phyloP scores from a whole-genome alignment of 2,797 vertebrate genomes.

The Premnoplex brunnescens region DNA sequence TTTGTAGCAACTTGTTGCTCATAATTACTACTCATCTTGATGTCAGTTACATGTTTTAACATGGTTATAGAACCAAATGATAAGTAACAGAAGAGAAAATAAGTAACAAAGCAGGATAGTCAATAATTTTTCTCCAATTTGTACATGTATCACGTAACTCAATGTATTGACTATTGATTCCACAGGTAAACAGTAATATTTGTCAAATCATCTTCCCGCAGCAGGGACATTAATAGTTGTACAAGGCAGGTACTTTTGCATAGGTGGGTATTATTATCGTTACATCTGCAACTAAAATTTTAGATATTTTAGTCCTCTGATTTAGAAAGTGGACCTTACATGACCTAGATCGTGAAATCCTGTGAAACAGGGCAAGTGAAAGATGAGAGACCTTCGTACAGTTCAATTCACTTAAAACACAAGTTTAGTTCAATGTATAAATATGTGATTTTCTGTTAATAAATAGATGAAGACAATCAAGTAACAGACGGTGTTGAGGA shows the following conservation, averaged over 20 bases:
- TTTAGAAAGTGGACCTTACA: background rate
- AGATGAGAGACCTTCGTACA: background rate
- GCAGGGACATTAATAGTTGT: background rate
- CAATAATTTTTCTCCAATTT: background rate
- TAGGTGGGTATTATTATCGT: background rate
- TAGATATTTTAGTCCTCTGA: background rate
- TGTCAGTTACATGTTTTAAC: background rate
- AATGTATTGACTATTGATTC: background rate
- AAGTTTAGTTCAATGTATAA: background rate
- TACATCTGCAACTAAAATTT: background rate
- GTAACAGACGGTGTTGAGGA: background rate
- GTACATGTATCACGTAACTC: background rate
- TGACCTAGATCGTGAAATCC: background rate
- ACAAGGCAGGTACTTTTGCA: background rate
- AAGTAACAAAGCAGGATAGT: background rate
- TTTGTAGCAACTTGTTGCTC: background rate
- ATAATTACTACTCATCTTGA: background rate
- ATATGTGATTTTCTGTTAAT: background rate
- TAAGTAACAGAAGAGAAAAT: background rate
- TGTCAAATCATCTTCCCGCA: background rate
- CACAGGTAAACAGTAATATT: background rate
- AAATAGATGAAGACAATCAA: background rate
- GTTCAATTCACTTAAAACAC: background rate
- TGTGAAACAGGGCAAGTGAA: background rate
- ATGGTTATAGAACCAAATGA: background rate